Percentiles rank a stretch among this genome's conserved stretches.
phyloP scores from a whole-genome alignment of 2,113 vertebrate species.

The Hypocryptadius cinnamomeus region DNA sequence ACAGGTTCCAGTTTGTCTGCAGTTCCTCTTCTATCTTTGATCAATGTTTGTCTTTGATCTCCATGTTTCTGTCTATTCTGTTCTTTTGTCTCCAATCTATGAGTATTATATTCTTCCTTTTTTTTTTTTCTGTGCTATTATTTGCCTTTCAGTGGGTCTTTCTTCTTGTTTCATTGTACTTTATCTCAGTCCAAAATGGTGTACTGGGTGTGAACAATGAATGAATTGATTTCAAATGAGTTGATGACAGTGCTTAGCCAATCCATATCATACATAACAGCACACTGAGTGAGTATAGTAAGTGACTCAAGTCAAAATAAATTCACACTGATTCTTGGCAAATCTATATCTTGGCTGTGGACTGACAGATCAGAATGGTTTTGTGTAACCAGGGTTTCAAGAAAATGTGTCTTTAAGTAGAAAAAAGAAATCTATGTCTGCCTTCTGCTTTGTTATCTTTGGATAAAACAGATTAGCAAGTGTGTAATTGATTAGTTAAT shows the following conservation, averaged over 20 bases:
- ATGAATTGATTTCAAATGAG: constrained; percentile 31
- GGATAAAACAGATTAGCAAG: background rate
- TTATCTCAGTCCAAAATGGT: background rate
- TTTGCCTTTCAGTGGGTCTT: constrained; percentile 1
- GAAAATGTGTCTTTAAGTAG: background rate
- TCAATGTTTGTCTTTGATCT: constrained; percentile 44
- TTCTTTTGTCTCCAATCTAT: constrained; percentile 1
- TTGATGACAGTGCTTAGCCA: background rate
- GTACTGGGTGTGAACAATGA: constrained; percentile 5
- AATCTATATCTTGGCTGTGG: background rate
- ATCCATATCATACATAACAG: background rate
- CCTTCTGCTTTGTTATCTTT: background rate
- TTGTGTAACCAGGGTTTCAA: background rate
- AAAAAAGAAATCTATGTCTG: background rate
- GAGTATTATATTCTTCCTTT: background rate
- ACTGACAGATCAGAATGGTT: background rate
- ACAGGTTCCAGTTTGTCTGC: background rate
- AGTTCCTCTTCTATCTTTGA: constrained; percentile 16
- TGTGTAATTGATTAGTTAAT: constrained; percentile 32
- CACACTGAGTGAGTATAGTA: background rate
- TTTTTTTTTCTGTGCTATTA: background rate
- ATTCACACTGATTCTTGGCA: background rate
- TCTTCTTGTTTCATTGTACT: background rate
- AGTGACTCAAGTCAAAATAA: constrained; percentile 3
- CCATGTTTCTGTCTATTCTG: background rate